These are phyloP conservation scores for Belonocnema kinseyi DNA, from an alignment of 1,140 invertebrate genomes.

Conservation along the genomic window DNA sequence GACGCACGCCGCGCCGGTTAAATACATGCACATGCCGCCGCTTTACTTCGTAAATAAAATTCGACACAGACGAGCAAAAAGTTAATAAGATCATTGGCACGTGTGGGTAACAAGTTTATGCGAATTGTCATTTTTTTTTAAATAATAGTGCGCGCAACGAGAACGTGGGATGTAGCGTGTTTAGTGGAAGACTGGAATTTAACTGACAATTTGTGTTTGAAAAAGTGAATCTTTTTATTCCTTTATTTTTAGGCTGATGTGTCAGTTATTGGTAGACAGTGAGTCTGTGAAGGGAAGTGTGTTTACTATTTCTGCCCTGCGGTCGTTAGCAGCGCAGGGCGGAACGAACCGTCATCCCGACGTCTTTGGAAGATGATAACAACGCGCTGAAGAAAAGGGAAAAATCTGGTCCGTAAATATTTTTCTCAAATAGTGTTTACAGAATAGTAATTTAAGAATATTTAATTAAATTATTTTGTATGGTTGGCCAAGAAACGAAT, in stretches of 20 bases:
- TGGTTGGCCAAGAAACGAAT: too few species aligned
- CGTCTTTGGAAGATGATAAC: slow-evolving; percentile 8
- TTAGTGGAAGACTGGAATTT: background rate
- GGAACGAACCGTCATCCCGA: slow-evolving; percentile 8
- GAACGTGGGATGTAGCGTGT: background rate
- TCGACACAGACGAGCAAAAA: background rate
- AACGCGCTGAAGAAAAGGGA: background rate
- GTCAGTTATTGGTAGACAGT: slow-evolving; percentile 2
- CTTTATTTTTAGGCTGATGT: background rate
- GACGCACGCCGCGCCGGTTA: slow-evolving; percentile 4
- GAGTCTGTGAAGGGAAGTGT: slow-evolving; percentile 12
- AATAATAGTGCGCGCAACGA: background rate
- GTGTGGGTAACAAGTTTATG: background rate
- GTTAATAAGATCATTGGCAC: background rate
- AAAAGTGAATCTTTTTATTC: background rate
- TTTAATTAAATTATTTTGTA: too few species aligned
- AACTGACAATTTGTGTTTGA: background rate
- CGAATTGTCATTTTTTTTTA: background rate
- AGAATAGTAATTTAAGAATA: too few species aligned
- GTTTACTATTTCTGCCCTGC: slow-evolving; percentile 23
- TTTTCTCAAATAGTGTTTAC: background rate
- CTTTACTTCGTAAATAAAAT: background rate
- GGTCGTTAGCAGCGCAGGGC: slow-evolving; percentile 9
- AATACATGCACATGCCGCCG: background rate
- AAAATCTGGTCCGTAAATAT: slow-evolving; percentile 8